Base-by-base conservation (phyloP, 2,797 vertebrate species). In the Gallinago solitaria region DNA sequence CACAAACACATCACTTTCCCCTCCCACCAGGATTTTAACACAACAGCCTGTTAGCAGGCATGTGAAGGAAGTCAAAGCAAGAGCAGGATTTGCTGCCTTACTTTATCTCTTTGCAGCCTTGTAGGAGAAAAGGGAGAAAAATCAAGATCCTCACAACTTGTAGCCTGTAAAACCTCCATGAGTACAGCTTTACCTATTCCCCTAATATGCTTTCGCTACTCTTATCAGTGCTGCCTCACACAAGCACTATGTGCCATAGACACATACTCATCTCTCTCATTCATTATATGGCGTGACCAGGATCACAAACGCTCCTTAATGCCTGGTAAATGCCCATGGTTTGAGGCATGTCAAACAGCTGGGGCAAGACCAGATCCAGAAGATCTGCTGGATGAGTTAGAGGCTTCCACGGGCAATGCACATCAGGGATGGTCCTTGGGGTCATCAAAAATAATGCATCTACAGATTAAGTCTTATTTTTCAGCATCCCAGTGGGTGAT, bases 301-400 rank as follows among this genome's bases (percentile, higher is more conserved):
- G 33, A 54, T 24, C 54, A 41, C 0, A 1, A 50, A 48, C 1
- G 6, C n/a, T 32, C 54, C 60, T 78, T 39, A 3, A 3, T 9
- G 14, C 48, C 28, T 2, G 0, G 5, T 8, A 16, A 65, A 43
- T 0, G 0, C 37, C 83, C 2, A 0, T 33, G 19, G 18, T 14
- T 8, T 35, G 30, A 56, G 33, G 25, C 14, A 53, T 1, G 1
- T 41, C 11, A 3, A 1, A 1, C 13, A 32, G n/a, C 32, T 64
- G 39, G 56, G 17, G 15, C 32, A 61, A 39, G 39, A 39, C 39
- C 39, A 39, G 39, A 7, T 41, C 43, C 68, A 43, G 70, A 23
- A 47, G 47, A 20, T 65, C 50, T 53, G 53, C 77, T 45, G 51
- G 48, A 32, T 16, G 30, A 53, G 57, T 6, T 6, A 1, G 39